Evolutionary conservation across 2,888 invertebrate species (phyloP), one percentile per base, ranked within the genome.

Genomic region (Drosophila peninsularis): DNA sequence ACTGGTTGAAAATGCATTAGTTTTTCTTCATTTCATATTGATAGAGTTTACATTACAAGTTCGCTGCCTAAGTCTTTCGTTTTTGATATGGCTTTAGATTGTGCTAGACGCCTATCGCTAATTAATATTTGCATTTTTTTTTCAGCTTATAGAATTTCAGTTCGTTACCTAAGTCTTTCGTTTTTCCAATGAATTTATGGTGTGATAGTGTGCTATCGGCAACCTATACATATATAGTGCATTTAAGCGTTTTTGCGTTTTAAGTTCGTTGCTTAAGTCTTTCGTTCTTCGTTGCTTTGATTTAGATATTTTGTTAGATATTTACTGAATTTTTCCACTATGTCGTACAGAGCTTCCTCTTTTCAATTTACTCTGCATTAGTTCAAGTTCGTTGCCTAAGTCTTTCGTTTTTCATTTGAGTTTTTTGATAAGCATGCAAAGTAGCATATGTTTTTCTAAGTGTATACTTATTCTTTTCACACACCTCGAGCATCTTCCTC

Each of bases 1-100:
- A 67, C 54, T 55, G 68, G 69, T 56, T 67, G 36, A 56, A 72
- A 75, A 75, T 54, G 62, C 53, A 70, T 75, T 62, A 32, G 50
- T 36, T 49, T 39, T 47, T 55, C 30, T 55, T 55, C 32, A 36
- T 65, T 44, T 47, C 75, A 34, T 47, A 65, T 73, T 66, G 56
- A 36, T 47, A 36, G 19, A 32, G 34, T 9, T 52, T 30, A 36
- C 45, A 53, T 54, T 49, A 44, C 65, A 62, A 66, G 77, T 82
- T 79, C 72, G 78, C 75, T 74, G 61, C 69, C 72, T 75, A 75
- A 80, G 70, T 89, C 79, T 73, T 81, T 82, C 57, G 76, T 39
- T 56, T 64, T 62, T 42, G 44, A 42, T 39, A 32, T 39, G 34
- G 17, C 32, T 19, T 68, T 57, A 57, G 49, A 63, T 41, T 42